phyloP scores from a whole-genome alignment of 2,797 vertebrate genomes.

The Arnoldichthys spilopterus region DNA sequence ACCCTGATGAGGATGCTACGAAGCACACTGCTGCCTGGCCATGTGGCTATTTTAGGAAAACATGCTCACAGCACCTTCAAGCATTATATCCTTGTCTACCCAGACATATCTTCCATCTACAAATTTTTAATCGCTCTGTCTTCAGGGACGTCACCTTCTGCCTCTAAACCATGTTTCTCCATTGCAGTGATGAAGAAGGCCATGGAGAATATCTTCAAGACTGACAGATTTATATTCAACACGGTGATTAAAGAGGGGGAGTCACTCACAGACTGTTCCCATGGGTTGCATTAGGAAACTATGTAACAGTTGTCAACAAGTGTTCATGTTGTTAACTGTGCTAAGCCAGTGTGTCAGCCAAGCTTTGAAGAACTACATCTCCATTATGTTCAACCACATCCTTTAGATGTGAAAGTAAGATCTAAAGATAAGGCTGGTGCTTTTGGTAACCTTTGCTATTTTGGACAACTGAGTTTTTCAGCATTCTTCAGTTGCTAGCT shows the following conservation, averaged over 20 bases:
- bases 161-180: conserved; percentile 15
- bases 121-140: conserved; percentile 16
- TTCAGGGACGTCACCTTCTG: conserved; percentile 40
- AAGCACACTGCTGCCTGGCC: too few species aligned
- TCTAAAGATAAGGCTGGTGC: background rate
- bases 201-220: conserved; percentile 19
- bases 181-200: conserved; percentile 16
- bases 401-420: background rate
- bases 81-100: background rate
- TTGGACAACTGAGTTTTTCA: too few species aligned
- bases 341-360: conserved; percentile 6
- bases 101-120: background rate
- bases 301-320: conserved; percentile 7
- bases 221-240: conserved; percentile 31
- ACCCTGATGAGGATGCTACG: background rate
- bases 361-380: conserved; percentile 5
- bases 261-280: conserved; percentile 30
- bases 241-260: conserved; percentile 32
- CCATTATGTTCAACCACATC: background rate
- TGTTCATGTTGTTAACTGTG: conserved; percentile 16
- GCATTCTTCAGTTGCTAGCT: too few species aligned
- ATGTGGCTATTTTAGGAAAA: conserved; percentile 23
- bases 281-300: conserved; percentile 26
- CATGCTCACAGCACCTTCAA: background rate
- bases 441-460: background rate